Percentiles rank a stretch among this genome's conserved stretches.
These are phyloP conservation scores for Drosophila sproati DNA, from an alignment of 1,140 invertebrate species.

Conservation along the genomic window DNA sequence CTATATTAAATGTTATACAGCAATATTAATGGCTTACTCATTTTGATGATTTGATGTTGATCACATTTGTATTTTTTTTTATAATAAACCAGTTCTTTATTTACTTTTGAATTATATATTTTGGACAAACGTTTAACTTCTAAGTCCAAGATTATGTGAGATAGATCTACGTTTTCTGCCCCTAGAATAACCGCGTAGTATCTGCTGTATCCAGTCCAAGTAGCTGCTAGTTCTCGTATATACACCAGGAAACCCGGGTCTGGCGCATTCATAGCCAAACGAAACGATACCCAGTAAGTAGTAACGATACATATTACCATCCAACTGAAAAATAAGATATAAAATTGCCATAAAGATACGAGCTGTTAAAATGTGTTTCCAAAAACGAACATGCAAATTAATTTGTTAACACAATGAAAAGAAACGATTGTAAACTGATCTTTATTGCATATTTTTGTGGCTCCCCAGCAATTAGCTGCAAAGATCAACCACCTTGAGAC, in stretches of 20 bases:
- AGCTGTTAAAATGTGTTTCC: background rate
- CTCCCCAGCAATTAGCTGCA: constrained; percentile 25
- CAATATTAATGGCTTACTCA: background rate
- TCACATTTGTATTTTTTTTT: too few species aligned
- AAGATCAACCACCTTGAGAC: constrained; percentile 57
- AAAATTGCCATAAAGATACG: background rate
- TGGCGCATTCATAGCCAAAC: constrained; percentile 89
- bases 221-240: constrained; percentile 87
- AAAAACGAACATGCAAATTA: too few species aligned
- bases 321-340: constrained; percentile 45
- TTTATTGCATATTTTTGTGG: constrained; percentile 1
- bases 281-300: constrained; percentile 88
- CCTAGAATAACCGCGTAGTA: constrained; percentile 22
- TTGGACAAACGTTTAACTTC: too few species aligned
- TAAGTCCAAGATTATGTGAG: background rate
- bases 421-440: constrained; percentile 21
- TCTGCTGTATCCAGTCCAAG: constrained; percentile 72
- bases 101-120: background rate
- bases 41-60: too few species aligned
- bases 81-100: background rate
- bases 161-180: constrained; percentile 18
- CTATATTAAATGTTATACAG: background rate
- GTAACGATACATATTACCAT: constrained; percentile 74
- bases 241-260: constrained; percentile 89
- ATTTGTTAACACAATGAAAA: background rate